Conservation (phyloP, 2,797 vertebrate genomes). For the Mormyrus proboscirostris region DNA sequence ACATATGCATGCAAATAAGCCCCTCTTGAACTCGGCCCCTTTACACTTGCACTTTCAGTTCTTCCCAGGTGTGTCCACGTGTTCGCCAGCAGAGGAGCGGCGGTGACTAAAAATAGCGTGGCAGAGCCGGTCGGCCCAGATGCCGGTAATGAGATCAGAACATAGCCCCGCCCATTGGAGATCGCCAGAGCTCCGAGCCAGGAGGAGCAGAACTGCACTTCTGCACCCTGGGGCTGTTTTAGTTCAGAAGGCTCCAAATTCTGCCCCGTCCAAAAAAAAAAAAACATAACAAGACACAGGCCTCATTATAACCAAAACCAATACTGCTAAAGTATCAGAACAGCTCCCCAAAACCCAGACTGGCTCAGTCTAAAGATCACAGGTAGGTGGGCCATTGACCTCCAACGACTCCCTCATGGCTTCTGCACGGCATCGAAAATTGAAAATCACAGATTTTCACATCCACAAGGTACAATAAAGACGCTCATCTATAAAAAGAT, state of each 20-base stretch:
- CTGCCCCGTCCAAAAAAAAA: background rate
- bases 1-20: background rate
- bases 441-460: background rate
- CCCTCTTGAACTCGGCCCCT: background rate
- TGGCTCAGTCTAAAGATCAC: background rate
- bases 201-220: background rate
- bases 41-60: background rate
- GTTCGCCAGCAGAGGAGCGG: background rate
- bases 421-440: background rate
- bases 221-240: background rate
- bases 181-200: too few relatives aligned
- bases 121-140: conserved; percentile 16
- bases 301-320: background rate
- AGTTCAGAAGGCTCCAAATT: background rate
- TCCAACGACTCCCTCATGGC: background rate
- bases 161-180: background rate
- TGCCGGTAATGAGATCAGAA: background rate
- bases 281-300: background rate
- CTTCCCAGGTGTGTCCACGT: conserved; percentile 5
- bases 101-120: conserved; percentile 8
- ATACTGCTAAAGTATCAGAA: background rate
- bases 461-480: background rate
- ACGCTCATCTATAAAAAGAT: background rate
- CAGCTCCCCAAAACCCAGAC: background rate
- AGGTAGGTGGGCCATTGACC: background rate